Evolutionary conservation across 2,113 vertebrate genomes (phyloP).

Genomic region (Cephalopholis sonnerati): DNA sequence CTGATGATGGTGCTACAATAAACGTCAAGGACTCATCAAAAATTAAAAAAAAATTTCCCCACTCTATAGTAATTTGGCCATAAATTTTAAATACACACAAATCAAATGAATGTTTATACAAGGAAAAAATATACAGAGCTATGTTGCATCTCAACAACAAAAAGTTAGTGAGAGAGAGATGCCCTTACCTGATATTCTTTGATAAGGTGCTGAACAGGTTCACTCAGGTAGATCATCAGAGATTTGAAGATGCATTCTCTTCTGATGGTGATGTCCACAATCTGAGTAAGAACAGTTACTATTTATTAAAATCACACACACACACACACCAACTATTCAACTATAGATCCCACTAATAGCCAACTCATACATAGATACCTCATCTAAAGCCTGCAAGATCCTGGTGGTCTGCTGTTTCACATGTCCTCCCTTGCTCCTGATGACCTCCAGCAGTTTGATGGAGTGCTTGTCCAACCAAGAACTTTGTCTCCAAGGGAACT

Average conservation of each 20-base stretch:
- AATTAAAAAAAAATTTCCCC: too few relatives aligned
- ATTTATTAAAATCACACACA: neutral
- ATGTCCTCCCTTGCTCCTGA: slow-evolving; percentile 3
- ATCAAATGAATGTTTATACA: too few relatives aligned
- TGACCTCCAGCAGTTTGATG: slow-evolving; percentile 21
- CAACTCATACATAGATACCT: neutral
- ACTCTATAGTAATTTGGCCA: too few relatives aligned
- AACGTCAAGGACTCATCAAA: too few relatives aligned
- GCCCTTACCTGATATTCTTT: neutral
- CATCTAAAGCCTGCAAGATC: slow-evolving; percentile 26
- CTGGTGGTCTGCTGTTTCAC: neutral
- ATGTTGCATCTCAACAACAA: too few relatives aligned
- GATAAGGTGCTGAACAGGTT: neutral
- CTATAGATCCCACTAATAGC: neutral
- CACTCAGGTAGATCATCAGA: neutral
- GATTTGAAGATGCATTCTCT: slow-evolving; percentile 5
- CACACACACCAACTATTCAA: neutral
- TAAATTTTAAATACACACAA: too few relatives aligned
- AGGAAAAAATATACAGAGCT: too few relatives aligned
- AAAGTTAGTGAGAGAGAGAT: neutral
- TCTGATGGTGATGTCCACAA: slow-evolving; percentile 10
- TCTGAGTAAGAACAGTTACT: neutral
- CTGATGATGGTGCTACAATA: too few relatives aligned
- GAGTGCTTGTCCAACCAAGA: neutral
- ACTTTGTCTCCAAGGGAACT: slow-evolving; percentile 8